Conservation (phyloP, 2,797 vertebrate species). For the Eidolon dupreanum region DNA sequence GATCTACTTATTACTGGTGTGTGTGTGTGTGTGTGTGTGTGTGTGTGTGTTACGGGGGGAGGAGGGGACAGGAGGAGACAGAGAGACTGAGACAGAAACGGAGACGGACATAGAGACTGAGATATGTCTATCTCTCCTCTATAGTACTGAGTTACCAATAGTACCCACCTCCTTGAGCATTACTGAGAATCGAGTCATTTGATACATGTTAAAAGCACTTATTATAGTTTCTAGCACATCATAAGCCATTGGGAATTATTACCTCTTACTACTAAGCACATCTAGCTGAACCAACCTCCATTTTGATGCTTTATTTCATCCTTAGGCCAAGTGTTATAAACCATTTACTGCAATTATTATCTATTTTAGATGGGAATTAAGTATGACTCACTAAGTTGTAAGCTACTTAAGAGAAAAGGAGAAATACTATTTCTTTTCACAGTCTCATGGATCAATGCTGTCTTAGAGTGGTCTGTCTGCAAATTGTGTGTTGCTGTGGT, state of each 20-base stretch:
- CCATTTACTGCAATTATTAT: neutral
- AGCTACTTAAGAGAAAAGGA: neutral
- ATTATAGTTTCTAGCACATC: neutral
- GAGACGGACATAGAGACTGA: neutral
- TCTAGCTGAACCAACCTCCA: neutral
- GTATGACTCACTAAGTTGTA: neutral
- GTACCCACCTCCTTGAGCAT: neutral
- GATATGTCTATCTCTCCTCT: neutral
- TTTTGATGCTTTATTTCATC: neutral
- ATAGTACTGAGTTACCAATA: neutral
- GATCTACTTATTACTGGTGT: neutral
- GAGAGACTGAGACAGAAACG: neutral
- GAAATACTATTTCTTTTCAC: neutral
- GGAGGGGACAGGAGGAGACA: neutral
- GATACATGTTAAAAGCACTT: neutral
- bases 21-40: neutral
- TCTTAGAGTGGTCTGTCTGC: neutral
- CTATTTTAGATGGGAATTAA: neutral
- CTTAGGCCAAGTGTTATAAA: neutral
- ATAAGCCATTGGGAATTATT: neutral
- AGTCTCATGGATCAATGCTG: neutral
- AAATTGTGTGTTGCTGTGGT: neutral
- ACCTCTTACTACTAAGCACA: neutral
- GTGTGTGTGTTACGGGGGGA: fast-evolving
- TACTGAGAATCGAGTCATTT: neutral